Evolutionary conservation across 2,888 invertebrate genomes (phyloP).

Genomic region (Cephus sareptanus): DNA sequence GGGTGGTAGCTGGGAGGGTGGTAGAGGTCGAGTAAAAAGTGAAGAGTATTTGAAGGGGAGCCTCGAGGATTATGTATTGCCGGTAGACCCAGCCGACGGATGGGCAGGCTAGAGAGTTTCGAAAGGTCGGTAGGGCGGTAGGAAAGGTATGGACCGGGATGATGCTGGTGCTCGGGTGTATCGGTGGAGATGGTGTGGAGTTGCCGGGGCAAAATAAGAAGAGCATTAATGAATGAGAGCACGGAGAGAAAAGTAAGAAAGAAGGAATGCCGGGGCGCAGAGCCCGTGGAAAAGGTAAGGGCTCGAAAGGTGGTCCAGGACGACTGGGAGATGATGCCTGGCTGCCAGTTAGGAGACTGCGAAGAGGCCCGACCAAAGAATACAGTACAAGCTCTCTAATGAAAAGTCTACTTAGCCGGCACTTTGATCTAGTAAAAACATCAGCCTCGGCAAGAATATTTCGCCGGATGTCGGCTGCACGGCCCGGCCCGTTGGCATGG

Average conservation of each 20-base stretch:
- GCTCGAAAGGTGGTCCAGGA: neutral
- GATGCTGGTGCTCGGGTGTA: slow-evolving; percentile 12
- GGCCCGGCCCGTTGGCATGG: neutral
- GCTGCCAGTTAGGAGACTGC: neutral
- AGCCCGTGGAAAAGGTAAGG: slow-evolving; percentile 26
- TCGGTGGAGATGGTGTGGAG: slow-evolving; percentile 19
- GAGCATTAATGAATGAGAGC: slow-evolving; percentile 58
- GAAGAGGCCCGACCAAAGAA: slow-evolving; percentile 33
- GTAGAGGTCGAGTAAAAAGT: slow-evolving; percentile 40
- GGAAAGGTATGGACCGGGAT: slow-evolving; percentile 30
- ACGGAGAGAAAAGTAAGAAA: neutral
- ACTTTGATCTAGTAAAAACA: slow-evolving; percentile 53
- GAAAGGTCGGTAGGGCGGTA: slow-evolving; percentile 15
- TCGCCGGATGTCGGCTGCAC: neutral
- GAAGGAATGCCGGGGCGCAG: slow-evolving; percentile 6
- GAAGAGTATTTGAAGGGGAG: slow-evolving; percentile 46
- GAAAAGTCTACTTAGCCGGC: slow-evolving; percentile 49
- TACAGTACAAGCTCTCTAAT: slow-evolving; percentile 47
- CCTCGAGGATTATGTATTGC: slow-evolving; percentile 30
- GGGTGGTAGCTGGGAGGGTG: slow-evolving; percentile 17
- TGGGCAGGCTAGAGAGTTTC: slow-evolving; percentile 15
- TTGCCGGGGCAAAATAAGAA: slow-evolving; percentile 56
- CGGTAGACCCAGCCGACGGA: slow-evolving; percentile 26
- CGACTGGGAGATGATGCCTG: neutral
- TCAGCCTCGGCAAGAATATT: slow-evolving; percentile 20